Evolutionary conservation across 37 sponge, comb jelly and placozoan genomes (phyloP), one percentile per base, ranked within the genome.

Genomic region (Beroe forskalii): DNA sequence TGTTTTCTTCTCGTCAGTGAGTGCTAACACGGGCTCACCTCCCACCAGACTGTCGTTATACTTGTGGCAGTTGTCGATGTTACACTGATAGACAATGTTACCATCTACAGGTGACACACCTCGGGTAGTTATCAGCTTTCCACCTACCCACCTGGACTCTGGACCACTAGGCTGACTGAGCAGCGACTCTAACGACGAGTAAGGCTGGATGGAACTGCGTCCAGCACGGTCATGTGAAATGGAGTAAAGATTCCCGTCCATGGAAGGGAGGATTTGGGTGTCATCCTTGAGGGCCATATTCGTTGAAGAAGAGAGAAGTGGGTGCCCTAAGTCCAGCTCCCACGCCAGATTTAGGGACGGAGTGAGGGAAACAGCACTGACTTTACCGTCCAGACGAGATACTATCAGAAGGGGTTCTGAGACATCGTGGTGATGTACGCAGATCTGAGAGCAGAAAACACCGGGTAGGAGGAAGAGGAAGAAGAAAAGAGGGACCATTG

Each of bases 1-100:
- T 23, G 86, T 80, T n/a, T 38, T 80, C 48, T 37, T 80, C 86
- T 80, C 86, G 55, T 80, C 86, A 19, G 86, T 80, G 28, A 80
- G 8, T 4, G 86, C 86, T 80, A 80, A 25, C 55, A 80, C 1
- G 25, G 86, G 86, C 31, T 44, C 55, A 3, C 3, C 12, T 0
- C 86, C 86, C 1, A 80, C 55, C 28, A 23, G 20, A 44, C 86
- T 80, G 55, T 41, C 86, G 31, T 80, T 80, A 23, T 41, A 41
- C 40, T 37, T 80, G 38, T 80, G 55, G 41, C 86, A 80, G 48
- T 80, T 80, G 28, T 41, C 86, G 17, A 80, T 38, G 86, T 80
- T 80, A 44, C 86, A 80, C 86, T 41, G 24, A 48, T 80, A 80
- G 24, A 80, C 2, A 12, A 44, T 27, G 8, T 30, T 0, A 6